phyloP scores from a whole-genome alignment of 1,140 invertebrate genomes.

The Lethocerus indicus region DNA sequence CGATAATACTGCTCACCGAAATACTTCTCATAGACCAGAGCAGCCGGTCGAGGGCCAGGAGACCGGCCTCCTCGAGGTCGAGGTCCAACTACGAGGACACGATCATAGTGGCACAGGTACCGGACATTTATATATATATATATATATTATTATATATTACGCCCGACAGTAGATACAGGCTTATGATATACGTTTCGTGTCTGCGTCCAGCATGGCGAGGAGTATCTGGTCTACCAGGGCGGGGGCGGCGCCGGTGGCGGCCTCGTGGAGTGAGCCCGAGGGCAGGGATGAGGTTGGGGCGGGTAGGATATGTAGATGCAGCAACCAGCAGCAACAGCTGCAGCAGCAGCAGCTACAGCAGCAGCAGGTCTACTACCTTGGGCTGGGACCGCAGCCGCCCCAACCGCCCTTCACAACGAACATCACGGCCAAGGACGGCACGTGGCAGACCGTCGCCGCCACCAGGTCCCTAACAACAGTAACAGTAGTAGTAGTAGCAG shows the following conservation, averaged over 20 bases:
- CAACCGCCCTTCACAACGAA: slow-evolving; percentile 28
- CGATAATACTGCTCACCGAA: slow-evolving; percentile 66
- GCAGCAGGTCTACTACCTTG: neutral
- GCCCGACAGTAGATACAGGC: neutral
- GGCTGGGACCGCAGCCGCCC: neutral
- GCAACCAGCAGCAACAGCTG: slow-evolving; percentile 17
- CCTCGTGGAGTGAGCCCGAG: slow-evolving; percentile 19
- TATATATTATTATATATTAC: neutral
- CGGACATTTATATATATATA: neutral
- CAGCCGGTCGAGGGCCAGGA: slow-evolving; percentile 24
- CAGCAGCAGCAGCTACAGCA: neutral
- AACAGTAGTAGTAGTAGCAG: too few relatives aligned
- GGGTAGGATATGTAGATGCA: too few relatives aligned
- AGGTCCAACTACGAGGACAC: slow-evolving; percentile 30
- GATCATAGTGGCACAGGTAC: slow-evolving; percentile 22
- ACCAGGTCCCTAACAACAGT: too few relatives aligned
- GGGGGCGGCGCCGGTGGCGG: slow-evolving; percentile 18
- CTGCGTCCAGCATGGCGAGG: slow-evolving; percentile 24
- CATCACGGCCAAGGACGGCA: slow-evolving; percentile 28
- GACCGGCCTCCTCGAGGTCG: slow-evolving; percentile 23
- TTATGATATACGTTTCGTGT: neutral
- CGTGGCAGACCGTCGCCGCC: slow-evolving; percentile 37
- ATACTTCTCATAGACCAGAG: slow-evolving; percentile 54
- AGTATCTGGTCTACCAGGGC: slow-evolving; percentile 26
- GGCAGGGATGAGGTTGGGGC: too few relatives aligned